A percentile compares a stretch with the other conserved stretches of the same genome.
phyloP scores from a whole-genome alignment of 1,140 invertebrate genomes.

The Sycophila sp. region DNA sequence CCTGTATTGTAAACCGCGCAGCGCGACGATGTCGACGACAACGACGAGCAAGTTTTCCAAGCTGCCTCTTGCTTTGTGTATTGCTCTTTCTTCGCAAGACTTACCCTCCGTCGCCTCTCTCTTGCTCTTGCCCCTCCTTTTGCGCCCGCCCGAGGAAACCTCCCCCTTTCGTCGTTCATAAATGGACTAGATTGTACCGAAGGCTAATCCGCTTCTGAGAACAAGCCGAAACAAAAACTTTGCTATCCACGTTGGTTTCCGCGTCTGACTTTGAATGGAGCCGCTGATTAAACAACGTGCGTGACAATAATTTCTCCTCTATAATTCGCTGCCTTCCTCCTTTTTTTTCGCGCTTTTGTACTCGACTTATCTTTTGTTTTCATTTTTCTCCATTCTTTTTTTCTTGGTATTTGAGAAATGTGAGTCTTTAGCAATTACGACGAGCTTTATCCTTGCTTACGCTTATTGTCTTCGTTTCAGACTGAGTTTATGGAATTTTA shows the following conservation, averaged over 20 bases:
- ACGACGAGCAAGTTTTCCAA: constrained; percentile 56
- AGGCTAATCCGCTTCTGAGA: constrained; percentile 58
- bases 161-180: neutral
- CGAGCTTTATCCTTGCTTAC: too few relatives aligned
- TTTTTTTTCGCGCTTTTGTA: too few relatives aligned
- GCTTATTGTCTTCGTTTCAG: too few relatives aligned
- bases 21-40: too few relatives aligned
- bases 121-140: constrained; percentile 39
- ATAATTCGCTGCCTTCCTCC: neutral
- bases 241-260: constrained; percentile 33
- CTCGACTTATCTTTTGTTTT: too few relatives aligned
- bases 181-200: constrained; percentile 43
- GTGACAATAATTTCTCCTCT: neutral
- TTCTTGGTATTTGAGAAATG: too few relatives aligned
- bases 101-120: constrained; percentile 42
- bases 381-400: too few relatives aligned
- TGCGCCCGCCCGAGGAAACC: too few relatives aligned
- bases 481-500: too few relatives aligned
- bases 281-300: neutral
- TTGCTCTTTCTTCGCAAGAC: constrained; percentile 44
- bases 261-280: neutral
- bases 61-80: constrained; percentile 45
- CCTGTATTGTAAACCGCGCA: constrained; percentile 62
- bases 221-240: constrained; percentile 59
- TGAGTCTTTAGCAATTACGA: too few relatives aligned